Evolutionary conservation across 2,113 vertebrate genomes (phyloP).

Genomic region (Garra rufa): DNA sequence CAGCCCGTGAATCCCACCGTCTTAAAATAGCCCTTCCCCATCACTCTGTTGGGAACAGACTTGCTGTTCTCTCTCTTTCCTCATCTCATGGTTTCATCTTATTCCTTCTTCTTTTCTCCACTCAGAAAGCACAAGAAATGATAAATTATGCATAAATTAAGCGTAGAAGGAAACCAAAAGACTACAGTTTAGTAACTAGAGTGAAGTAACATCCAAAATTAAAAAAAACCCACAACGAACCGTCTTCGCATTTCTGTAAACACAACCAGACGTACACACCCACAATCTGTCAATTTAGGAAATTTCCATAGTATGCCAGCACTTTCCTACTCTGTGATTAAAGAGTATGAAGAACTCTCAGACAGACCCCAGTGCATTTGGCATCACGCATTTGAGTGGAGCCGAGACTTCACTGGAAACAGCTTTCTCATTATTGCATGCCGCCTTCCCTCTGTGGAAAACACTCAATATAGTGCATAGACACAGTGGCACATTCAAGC

Average conservation of each 20-base stretch:
- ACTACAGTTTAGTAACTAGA: not conserved
- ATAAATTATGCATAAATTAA: conserved; percentile 29
- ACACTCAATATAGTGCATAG: not conserved
- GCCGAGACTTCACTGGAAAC: conserved; percentile 13
- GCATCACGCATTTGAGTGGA: conserved; percentile 55
- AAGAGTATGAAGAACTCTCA: conserved; percentile 48
- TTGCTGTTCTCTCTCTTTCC: conserved; percentile 30
- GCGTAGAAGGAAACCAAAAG: conserved; percentile 2
- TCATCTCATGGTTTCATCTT: conserved; percentile 29
- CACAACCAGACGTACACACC: not conserved
- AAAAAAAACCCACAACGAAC: conserved; percentile 1
- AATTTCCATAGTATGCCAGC: conserved; percentile 6
- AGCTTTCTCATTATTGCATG: not conserved
- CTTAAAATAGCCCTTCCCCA: conserved; percentile 39
- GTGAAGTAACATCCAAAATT: not conserved
- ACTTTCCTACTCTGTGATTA: conserved; percentile 56
- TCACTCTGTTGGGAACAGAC: conserved; percentile 15
- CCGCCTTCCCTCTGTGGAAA: not conserved
- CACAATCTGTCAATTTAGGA: conserved; percentile 12
- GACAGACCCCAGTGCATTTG: conserved; percentile 50
- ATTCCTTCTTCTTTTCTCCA: not conserved
- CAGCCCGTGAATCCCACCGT: conserved; percentile 3
- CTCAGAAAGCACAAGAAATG: conserved; percentile 28
- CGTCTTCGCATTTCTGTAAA: not conserved
- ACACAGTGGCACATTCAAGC: conserved; percentile 3